Percentiles rank a stretch among this genome's conserved stretches.
Conservation (phyloP, 2,797 vertebrate genomes). For the Macrochelys suwanniensis region DNA sequence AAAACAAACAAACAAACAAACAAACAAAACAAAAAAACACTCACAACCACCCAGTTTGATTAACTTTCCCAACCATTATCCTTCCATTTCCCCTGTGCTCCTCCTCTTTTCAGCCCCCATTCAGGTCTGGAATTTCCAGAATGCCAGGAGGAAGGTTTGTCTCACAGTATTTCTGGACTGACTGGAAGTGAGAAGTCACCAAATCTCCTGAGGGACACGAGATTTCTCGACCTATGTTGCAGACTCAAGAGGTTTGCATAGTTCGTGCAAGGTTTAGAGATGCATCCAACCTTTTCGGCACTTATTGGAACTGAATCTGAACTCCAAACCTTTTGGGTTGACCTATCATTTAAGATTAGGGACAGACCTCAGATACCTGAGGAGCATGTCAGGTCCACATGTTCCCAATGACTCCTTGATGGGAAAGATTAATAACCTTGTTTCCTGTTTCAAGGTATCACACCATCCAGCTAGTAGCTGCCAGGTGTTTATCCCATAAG, state of each 20-base stretch:
- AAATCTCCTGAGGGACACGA: background rate
- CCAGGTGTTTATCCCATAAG: background rate
- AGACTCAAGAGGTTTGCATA: background rate
- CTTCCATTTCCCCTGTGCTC: background rate
- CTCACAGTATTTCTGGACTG: background rate
- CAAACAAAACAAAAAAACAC: too few relatives aligned
- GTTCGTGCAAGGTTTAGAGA: background rate
- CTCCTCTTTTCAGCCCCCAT: background rate
- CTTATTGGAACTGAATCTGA: background rate
- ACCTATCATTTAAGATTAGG: background rate
- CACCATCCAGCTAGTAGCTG: background rate
- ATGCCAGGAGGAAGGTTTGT: background rate
- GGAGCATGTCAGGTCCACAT: background rate
- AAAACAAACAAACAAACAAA: background rate
- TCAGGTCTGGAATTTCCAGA: background rate
- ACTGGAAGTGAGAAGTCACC: background rate
- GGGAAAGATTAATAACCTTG: background rate
- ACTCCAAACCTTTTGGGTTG: background rate
- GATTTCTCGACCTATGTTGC: slow-evolving; percentile 17
- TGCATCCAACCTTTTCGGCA: background rate
- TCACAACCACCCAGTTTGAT: background rate
- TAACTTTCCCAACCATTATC: background rate
- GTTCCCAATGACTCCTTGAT: background rate
- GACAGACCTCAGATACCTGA: background rate
- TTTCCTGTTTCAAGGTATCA: background rate